Conservation (phyloP, 2,797 vertebrate species). For the Myotis planiceps region DNA sequence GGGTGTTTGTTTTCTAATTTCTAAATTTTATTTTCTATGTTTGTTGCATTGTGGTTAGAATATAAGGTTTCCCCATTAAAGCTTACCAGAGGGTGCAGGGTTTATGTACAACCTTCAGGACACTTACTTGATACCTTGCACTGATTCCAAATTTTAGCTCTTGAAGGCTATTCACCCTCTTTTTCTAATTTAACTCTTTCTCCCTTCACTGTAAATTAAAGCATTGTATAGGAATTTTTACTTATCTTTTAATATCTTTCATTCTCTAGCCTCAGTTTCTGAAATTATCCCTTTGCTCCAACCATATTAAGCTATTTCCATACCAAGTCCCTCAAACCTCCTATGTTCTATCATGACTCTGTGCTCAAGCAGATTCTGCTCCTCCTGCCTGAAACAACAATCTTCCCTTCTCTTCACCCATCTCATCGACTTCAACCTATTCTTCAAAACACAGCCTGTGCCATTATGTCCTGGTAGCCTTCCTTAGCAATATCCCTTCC, state of each 20-base stretch:
- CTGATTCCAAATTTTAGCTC: not conserved
- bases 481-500: not conserved
- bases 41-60: not conserved
- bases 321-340: not conserved
- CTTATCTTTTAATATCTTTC: not conserved
- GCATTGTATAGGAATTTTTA: not conserved
- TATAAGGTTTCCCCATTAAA: not conserved
- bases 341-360: not conserved
- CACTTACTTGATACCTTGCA: not conserved
- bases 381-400: not conserved
- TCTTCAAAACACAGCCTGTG: not conserved
- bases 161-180: not conserved
- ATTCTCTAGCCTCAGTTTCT: not conserved
- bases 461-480: not conserved
- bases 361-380: not conserved
- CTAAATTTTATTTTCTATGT: constrained; percentile 13
- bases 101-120: not conserved
- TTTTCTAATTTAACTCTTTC: not conserved
- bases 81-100: not conserved
- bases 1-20: not conserved
- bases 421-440: not conserved
- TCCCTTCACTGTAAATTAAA: not conserved
- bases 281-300: not conserved
- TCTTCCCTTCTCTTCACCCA: not conserved
- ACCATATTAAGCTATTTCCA: not conserved